Evolutionary conservation across 2,797 vertebrate genomes (phyloP), one percentile per base, ranked within the genome.

Genomic region (Diplodus puntazzo): DNA sequence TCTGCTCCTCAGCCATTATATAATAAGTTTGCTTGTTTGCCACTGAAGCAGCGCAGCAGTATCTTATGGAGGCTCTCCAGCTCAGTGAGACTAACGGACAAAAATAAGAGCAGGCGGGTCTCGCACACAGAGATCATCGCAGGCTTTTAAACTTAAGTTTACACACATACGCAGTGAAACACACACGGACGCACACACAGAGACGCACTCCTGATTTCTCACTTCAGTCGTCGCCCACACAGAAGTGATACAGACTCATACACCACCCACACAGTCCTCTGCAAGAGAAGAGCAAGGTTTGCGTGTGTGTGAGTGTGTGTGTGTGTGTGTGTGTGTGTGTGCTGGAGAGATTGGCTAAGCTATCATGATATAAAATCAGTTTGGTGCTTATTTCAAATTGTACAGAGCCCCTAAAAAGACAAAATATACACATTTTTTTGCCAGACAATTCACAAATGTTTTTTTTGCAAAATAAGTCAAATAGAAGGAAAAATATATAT

Each of bases 1-100:
- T 85, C 91, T 81, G 87, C 93, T 93, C 74, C 91, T 87, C 84
- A 88, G 92, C 80, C 81, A 48, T 95, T 94, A 94, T 80, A 81
- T 92, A 85, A 92, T 53, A 91, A 88, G 43, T 52, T 48, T 75
- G 45, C 48, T 78, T 46, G 73, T 86, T 85, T 83, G 73, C 76
- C 82, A 70, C 81, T 81, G 83, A 60, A 87, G 84, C 80, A 73
- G 27, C 52, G 75, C 54, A 61, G 53, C 49, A 65, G 53, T 59
- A 63, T 66, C 57, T 69, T 16, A 42, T 58, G 17, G 67, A 67
- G 55, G 55, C 18, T 75, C 59, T 64, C 23, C 55, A 66, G 53
- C 54, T 82, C 75, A 53, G 50, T 30, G 25, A 74, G 66, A 66
- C 39, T 34, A 11, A 7, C n/a, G 18, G 79, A 86, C 65, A 69